Conservation (phyloP, 2,888 invertebrate species). For the Cabera pusaria region DNA sequence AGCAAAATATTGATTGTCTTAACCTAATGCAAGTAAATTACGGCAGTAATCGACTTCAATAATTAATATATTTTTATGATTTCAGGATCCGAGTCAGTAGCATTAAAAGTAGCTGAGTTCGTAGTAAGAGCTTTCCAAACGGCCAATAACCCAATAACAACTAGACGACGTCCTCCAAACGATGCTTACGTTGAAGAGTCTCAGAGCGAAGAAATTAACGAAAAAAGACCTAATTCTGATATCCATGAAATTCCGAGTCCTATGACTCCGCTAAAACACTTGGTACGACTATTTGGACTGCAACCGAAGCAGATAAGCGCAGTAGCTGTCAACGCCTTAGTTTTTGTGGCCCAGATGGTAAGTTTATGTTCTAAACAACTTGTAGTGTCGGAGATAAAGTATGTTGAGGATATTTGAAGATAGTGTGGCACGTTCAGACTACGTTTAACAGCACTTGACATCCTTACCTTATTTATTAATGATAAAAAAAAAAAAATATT, state of each 20-base stretch:
- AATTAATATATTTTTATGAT: too few species aligned
- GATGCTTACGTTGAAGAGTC: constrained; percentile 36
- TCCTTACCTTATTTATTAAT: too few species aligned
- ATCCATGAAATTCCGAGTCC: constrained; percentile 80
- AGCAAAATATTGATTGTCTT: too few species aligned
- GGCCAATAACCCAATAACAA: constrained; percentile 39
- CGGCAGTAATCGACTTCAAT: too few species aligned
- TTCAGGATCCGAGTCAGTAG: constrained; percentile 73
- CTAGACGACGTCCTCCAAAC: constrained; percentile 35
- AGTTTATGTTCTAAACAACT: constrained; percentile 39
- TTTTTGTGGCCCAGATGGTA: constrained; percentile 93
- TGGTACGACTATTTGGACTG: constrained; percentile 89
- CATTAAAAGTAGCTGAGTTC: constrained; percentile 73
- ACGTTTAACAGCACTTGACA: too few species aligned
- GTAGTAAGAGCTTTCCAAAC: constrained; percentile 71
- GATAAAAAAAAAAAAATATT: too few species aligned
- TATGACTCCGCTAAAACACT: constrained; percentile 62
- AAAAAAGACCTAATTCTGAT: constrained; percentile 45
- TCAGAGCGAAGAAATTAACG: constrained; percentile 27
- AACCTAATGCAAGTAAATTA: too few species aligned
- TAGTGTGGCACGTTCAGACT: too few species aligned
- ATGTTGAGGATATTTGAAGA: too few species aligned
- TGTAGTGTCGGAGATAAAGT: too few species aligned
- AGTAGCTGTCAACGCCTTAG: constrained; percentile 91
- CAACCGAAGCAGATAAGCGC: constrained; percentile 91